These are phyloP conservation scores for Pelvicachromis taeniatus DNA, from an alignment of 2,113 vertebrate genomes.

Conservation along the genomic window DNA sequence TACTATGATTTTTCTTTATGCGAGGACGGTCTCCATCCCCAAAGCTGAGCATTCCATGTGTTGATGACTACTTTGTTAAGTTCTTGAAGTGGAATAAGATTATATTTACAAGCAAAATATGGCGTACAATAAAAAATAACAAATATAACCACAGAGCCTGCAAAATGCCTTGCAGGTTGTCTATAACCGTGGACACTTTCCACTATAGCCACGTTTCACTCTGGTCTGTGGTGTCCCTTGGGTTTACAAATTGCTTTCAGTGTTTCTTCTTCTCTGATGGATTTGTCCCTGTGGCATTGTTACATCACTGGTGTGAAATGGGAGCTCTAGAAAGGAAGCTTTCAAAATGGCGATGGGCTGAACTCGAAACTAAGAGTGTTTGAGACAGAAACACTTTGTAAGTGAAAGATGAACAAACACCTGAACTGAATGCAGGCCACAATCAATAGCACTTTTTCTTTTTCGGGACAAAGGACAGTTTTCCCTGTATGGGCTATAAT, in stretches of 20 bases:
- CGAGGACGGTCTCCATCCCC: not conserved
- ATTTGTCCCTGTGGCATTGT: not conserved
- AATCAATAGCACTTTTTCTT: not conserved
- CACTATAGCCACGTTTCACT: not conserved
- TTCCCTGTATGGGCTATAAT: not conserved
- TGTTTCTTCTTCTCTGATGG: not conserved
- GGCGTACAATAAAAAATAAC: not conserved
- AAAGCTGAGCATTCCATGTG: not conserved
- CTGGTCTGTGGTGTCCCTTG: not conserved
- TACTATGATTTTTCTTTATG: not conserved
- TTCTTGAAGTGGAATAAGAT: not conserved
- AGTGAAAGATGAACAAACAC: not conserved
- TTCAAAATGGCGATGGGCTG: not conserved
- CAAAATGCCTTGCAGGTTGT: not conserved
- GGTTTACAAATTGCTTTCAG: not conserved
- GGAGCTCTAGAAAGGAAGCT: not conserved
- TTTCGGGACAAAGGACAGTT: not conserved
- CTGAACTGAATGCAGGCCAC: accelerated
- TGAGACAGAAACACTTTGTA: not conserved
- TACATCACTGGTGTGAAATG: not conserved
- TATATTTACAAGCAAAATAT: not conserved
- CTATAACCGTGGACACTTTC: not conserved
- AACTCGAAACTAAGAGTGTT: not conserved
- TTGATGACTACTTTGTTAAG: not conserved
- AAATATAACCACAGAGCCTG: not conserved